Conservation (phyloP, 2,888 invertebrate species). For the Hirtodrosophila histrioides region DNA sequence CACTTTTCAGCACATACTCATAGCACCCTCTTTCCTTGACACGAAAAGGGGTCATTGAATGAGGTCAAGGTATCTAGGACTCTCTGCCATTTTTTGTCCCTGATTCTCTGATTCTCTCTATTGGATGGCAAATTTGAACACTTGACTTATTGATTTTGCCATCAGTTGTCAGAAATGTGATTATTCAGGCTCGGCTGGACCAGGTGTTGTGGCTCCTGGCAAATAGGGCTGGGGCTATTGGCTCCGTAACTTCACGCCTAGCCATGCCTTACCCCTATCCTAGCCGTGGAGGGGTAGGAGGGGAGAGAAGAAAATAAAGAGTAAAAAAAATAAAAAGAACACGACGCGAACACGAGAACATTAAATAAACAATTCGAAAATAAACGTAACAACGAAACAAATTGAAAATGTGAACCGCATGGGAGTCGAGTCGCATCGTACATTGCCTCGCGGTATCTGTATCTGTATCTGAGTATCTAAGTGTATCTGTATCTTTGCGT, state of each 20-base stretch:
- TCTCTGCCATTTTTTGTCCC: conserved; percentile 3
- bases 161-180: conserved; percentile 60
- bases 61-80: conserved; percentile 66
- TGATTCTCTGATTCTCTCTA: conserved; percentile 1
- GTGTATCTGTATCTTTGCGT: conserved; percentile 45
- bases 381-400: conserved; percentile 71
- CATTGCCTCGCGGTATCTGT: conserved; percentile 47
- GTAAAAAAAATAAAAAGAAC: conserved; percentile 33
- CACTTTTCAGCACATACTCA: neutral
- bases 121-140: conserved; percentile 39
- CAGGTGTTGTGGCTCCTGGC: conserved; percentile 27
- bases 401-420: conserved; percentile 60
- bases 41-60: conserved; percentile 58
- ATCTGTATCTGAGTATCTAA: conserved; percentile 41
- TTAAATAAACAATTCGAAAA: conserved; percentile 76
- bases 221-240: conserved; percentile 2
- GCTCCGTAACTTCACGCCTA: neutral
- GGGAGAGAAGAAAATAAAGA: neutral
- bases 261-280: neutral
- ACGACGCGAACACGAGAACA: conserved; percentile 52
- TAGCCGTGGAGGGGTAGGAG: neutral
- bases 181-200: conserved; percentile 59
- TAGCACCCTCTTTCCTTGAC: neutral
- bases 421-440: conserved; percentile 42
- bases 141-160: conserved; percentile 68